Conservation (phyloP, 92 coral and sea anemone genomes). For the Zoanthus sansibaricus region DNA sequence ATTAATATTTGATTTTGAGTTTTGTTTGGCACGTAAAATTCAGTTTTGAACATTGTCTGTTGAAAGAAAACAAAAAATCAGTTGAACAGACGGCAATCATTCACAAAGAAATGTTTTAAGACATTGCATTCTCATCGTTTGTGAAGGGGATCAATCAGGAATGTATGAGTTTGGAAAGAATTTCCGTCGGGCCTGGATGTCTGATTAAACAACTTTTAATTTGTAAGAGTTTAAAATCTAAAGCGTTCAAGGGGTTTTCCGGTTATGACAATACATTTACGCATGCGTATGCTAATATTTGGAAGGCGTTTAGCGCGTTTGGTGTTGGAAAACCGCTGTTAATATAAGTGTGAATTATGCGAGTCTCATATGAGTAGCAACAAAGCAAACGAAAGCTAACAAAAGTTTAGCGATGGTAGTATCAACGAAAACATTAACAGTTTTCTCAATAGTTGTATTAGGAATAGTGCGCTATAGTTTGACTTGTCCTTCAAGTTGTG, state of each 20-base stretch:
- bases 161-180: constrained; percentile 34
- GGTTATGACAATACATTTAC: constrained; percentile 37
- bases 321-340: constrained; percentile 34
- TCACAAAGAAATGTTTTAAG: neutral
- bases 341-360: constrained; percentile 37
- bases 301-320: constrained; percentile 30
- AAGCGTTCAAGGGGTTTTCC: constrained; percentile 48
- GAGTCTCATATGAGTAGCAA: constrained; percentile 9
- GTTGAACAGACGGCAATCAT: neutral
- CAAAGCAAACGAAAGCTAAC: constrained; percentile 9
- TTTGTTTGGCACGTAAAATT: constrained; percentile 11
- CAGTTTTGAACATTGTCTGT: neutral
- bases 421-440: constrained; percentile 16
- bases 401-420: constrained; percentile 22
- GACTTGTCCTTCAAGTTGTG: constrained; percentile 35
- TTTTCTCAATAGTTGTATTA: constrained; percentile 8
- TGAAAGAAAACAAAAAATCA: neutral
- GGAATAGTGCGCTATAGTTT: constrained; percentile 2
- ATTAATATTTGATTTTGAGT: constrained; percentile 13
- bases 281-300: constrained; percentile 54
- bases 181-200: constrained; percentile 37
- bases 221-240: constrained; percentile 31
- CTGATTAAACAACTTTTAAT: constrained; percentile 15
- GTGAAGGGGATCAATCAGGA: neutral
- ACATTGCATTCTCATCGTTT: neutral